Evolutionary conservation across 2,888 invertebrate genomes (phyloP).

Genomic region (Pycnomerus fuliginosus): DNA sequence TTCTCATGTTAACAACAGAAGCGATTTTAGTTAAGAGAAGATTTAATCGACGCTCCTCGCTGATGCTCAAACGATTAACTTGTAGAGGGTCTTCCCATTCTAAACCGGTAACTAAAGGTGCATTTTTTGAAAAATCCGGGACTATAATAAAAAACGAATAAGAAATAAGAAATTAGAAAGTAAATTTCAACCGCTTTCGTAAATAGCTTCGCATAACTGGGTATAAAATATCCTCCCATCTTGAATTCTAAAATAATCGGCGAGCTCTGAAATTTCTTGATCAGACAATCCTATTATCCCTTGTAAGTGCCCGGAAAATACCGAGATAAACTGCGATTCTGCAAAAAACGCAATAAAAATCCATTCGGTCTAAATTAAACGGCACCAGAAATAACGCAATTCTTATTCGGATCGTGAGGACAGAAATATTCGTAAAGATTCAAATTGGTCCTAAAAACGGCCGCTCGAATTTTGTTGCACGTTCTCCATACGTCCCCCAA

Average conservation of each 20-base stretch:
- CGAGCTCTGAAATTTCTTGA: constrained; percentile 69
- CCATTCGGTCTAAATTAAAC: neutral
- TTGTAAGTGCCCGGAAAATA: constrained; percentile 68
- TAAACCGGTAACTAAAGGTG: constrained; percentile 56
- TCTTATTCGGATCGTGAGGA: constrained; percentile 66
- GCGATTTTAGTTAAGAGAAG: constrained; percentile 74
- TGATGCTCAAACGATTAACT: constrained; percentile 62
- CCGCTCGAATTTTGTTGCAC: constrained; percentile 78
- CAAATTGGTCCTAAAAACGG: constrained; percentile 70
- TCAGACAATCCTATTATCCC: constrained; percentile 68
- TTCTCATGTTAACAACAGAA: constrained; percentile 56
- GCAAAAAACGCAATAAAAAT: constrained; percentile 20
- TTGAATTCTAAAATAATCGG: constrained; percentile 76
- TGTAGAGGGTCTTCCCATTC: constrained; percentile 73
- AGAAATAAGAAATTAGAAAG: constrained; percentile 2
- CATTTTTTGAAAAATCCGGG: constrained; percentile 55
- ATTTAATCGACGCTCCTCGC: constrained; percentile 67
- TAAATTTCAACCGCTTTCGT: constrained; percentile 60
- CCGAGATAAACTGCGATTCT: constrained; percentile 74
- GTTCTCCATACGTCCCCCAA: constrained; percentile 74
- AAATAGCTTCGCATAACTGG: constrained; percentile 73
- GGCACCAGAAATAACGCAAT: constrained; percentile 67
- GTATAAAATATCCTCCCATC: constrained; percentile 76
- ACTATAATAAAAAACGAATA: constrained; percentile 4
- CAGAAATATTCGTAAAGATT: constrained; percentile 71